Conservation (phyloP, 2,113 vertebrate genomes). For the Tautogolabrus adspersus region DNA sequence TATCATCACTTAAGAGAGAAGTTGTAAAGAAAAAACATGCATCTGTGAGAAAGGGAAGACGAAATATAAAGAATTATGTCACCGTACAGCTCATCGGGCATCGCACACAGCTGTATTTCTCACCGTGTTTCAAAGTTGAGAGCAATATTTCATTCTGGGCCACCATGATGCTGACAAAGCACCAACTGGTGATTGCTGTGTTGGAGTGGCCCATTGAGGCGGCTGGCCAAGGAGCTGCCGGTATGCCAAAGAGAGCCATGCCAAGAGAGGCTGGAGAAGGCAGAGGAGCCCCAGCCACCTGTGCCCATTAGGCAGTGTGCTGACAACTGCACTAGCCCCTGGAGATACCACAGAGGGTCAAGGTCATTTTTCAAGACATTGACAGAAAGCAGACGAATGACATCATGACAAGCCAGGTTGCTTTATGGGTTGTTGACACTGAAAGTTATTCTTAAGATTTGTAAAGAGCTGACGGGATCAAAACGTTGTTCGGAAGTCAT, state of each 20-base stretch:
- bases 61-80: neutral
- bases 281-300: conserved; percentile 73
- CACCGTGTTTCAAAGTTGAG: conserved; percentile 54
- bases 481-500: conserved; percentile 39
- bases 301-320: conserved; percentile 73
- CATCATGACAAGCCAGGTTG: conserved; percentile 26
- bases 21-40: conserved; percentile 20
- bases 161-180: conserved; percentile 73
- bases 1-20: conserved; percentile 52
- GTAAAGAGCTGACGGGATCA: conserved; percentile 34
- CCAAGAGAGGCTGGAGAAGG: conserved; percentile 62
- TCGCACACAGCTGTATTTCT: conserved; percentile 56
- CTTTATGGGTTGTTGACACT: conserved; percentile 52
- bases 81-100: conserved; percentile 14
- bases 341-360: conserved; percentile 59
- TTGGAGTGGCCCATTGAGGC: conserved; percentile 68
- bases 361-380: conserved; percentile 57
- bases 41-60: conserved; percentile 24
- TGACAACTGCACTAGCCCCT: conserved; percentile 73
- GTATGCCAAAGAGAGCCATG: conserved; percentile 65
- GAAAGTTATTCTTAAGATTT: conserved; percentile 25
- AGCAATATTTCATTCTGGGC: conserved; percentile 65
- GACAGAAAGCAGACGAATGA: conserved; percentile 44
- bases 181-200: conserved; percentile 71
- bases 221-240: conserved; percentile 63